Evolutionary conservation across 2,113 vertebrate species (phyloP).

Genomic region (Hystrix brachyura): DNA sequence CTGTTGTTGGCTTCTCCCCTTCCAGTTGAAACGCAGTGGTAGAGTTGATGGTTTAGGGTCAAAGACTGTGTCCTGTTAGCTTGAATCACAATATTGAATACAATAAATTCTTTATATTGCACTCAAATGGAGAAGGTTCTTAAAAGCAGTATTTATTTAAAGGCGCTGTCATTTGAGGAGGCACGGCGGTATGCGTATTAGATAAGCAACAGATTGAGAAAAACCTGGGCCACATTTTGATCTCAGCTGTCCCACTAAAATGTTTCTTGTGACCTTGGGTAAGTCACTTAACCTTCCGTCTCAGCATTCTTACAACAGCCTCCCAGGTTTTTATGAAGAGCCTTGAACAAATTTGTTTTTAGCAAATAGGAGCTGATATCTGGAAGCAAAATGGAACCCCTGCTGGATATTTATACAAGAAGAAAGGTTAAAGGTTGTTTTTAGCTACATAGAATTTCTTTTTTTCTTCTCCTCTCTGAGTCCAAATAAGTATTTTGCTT

Average conservation of each 20-base stretch:
- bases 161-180: not conserved
- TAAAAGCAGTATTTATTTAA: conserved; percentile 58
- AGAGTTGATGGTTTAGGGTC: not conserved
- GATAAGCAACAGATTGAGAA: not conserved
- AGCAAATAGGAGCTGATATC: conserved; percentile 31
- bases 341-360: conserved; percentile 27
- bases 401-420: not conserved
- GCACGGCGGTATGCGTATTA: not conserved
- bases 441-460: conserved; percentile 31
- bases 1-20: not conserved
- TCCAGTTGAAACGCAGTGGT: not conserved
- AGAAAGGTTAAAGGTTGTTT: not conserved
- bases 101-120: not conserved
- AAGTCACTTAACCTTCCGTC: conserved; percentile 46
- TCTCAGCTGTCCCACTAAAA: not conserved
- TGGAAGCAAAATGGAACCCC: not conserved
- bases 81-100: conserved; percentile 5
- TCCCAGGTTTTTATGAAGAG: not conserved
- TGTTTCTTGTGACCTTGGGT: conserved; percentile 38
- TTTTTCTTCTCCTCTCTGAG: conserved; percentile 64
- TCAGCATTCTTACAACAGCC: not conserved
- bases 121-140: conserved; percentile 8
- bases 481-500: conserved; percentile 36
- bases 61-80: not conserved
- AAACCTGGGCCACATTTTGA: not conserved